Evolutionary conservation across 2,113 vertebrate genomes (phyloP).

Genomic region (Zosterops japonicus): DNA sequence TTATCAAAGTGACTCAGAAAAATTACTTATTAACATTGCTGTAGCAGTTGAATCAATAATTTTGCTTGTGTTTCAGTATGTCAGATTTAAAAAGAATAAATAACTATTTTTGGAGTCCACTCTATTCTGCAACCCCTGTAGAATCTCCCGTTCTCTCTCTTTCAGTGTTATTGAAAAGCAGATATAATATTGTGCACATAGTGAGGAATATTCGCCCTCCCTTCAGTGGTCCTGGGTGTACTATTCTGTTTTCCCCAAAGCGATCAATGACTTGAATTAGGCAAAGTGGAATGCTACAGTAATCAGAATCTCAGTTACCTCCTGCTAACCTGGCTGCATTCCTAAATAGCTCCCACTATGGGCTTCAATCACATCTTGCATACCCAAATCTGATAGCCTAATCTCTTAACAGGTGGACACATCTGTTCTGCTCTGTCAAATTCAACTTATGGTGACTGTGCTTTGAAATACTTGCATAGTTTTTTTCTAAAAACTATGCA

Average conservation of each 20-base stretch:
- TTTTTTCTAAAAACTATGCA: constrained; percentile 50
- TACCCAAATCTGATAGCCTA: constrained; percentile 35
- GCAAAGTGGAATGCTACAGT: constrained; percentile 20
- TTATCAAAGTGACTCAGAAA: background rate
- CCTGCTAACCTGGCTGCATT: constrained; percentile 61
- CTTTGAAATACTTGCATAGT: constrained; percentile 69
- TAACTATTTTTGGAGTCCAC: background rate
- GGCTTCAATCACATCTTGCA: constrained; percentile 52
- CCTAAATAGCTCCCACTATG: constrained; percentile 51
- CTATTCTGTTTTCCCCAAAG: background rate
- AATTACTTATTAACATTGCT: background rate
- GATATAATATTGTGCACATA: background rate
- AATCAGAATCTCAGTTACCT: constrained; percentile 46
- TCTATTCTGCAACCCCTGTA: background rate
- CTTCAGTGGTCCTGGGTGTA: background rate
- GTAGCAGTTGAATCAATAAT: background rate
- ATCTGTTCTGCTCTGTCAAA: constrained; percentile 71
- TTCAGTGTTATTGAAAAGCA: background rate
- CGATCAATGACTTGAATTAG: background rate
- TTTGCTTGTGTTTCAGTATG: background rate
- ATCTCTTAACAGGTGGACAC: constrained; percentile 73
- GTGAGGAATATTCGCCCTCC: background rate
- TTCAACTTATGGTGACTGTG: constrained; percentile 49
- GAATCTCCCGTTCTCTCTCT: background rate
- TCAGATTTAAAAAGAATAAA: constrained; percentile 31